Percentiles rank a stretch among this genome's conserved stretches.
Conservation (phyloP, 1,140 invertebrate genomes). For the Phenacoccus solenopsis region DNA sequence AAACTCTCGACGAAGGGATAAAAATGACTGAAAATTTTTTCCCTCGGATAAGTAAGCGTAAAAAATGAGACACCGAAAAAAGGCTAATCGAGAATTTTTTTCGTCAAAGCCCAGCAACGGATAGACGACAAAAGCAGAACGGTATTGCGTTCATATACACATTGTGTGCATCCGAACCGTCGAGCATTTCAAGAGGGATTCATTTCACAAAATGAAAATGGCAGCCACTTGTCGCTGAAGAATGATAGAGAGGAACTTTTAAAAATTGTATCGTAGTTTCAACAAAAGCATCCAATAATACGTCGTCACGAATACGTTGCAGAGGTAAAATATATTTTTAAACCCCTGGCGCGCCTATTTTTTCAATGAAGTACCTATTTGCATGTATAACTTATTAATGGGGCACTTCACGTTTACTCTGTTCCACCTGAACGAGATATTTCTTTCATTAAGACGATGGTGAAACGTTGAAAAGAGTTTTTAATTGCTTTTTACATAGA, state of each 20-base stretch:
- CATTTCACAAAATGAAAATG: neutral
- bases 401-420: neutral
- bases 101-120: neutral
- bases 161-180: neutral
- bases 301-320: neutral
- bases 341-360: no score
- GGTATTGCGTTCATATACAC: neutral
- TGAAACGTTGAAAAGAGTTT: neutral
- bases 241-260: constrained; percentile 2
- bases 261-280: neutral
- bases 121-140: neutral
- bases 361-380: no score
- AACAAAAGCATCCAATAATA: neutral
- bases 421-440: neutral
- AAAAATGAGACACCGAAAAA: neutral
- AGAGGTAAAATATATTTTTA: neutral
- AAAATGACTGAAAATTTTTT: no score
- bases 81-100: neutral
- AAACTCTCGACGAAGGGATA: no score
- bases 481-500: neutral
- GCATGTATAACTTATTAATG: neutral
- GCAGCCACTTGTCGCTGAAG: neutral
- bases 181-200: neutral
- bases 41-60: no score
- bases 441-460: neutral